Conservation (phyloP, 2,888 invertebrate species). For the Scaptomyza caliginosa region DNA sequence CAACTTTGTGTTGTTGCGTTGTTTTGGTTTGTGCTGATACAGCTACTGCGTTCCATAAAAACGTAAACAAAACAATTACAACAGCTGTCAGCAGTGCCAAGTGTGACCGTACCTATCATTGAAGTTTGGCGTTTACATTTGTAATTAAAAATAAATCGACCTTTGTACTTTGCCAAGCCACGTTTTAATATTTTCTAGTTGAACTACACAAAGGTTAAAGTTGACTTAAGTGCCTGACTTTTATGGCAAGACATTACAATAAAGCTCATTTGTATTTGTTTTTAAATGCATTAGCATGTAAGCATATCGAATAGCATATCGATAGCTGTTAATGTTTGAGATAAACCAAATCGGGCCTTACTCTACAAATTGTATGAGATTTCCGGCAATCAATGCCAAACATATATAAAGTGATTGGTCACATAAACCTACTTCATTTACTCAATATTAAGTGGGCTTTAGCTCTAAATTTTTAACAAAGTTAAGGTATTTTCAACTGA, state of each 20-base stretch:
- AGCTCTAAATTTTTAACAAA: no score
- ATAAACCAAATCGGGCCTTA: no score
- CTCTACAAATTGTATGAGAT: neutral
- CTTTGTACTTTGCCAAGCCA: slow-evolving; percentile 5
- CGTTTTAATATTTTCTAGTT: neutral
- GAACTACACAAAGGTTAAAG: neutral
- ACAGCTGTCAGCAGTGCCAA: slow-evolving; percentile 31
- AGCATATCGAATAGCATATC: neutral
- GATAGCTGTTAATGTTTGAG: neutral
- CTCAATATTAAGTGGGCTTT: no score
- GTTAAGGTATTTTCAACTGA: no score
- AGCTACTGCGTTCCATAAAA: slow-evolving; percentile 42
- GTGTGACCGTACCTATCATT: slow-evolving; percentile 37
- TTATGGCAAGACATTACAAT: neutral
- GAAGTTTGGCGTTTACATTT: neutral
- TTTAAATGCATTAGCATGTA: neutral
- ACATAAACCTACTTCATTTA: no score
- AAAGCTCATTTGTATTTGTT: neutral
- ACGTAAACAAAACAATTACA: slow-evolving; percentile 54
- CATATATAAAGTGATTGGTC: no score
- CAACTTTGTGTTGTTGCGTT: slow-evolving; percentile 9
- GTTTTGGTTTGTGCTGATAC: slow-evolving; percentile 20
- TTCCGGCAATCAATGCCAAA: no score
- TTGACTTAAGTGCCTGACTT: neutral
- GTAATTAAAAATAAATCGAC: neutral